A percentile compares a stretch with the other conserved stretches of the same genome.
Conservation (phyloP, 2,113 vertebrate species). For the Vidua macroura region DNA sequence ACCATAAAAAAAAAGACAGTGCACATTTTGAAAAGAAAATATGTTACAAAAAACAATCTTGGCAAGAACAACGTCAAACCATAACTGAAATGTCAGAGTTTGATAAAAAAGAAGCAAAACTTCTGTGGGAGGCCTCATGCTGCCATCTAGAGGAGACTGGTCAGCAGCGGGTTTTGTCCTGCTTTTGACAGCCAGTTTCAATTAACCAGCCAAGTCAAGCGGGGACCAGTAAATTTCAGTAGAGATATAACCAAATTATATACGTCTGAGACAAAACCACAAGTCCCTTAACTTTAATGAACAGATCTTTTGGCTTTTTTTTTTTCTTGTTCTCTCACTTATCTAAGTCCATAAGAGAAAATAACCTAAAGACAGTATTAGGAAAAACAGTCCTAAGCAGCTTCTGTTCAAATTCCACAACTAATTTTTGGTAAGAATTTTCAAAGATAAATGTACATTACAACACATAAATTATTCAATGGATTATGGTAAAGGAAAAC, state of each 20-base stretch:
- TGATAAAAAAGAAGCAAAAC: not conserved
- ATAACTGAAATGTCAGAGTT: not conserved
- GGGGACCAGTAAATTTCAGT: not conserved
- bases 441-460: not conserved
- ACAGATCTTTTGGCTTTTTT: not conserved
- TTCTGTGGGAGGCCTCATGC: slow-evolving; percentile 30
- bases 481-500: not conserved
- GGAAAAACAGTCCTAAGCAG: not conserved
- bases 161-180: too few species aligned
- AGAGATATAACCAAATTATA: not conserved
- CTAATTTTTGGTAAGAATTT: not conserved
- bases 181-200: not conserved
- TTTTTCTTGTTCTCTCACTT: not conserved
- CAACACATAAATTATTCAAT: not conserved
- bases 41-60: not conserved
- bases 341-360: not conserved
- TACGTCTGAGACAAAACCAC: not conserved
- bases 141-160: slow-evolving; percentile 72
- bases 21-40: not conserved
- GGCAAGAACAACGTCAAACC: not conserved
- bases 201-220: not conserved
- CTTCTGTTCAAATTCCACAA: not conserved
- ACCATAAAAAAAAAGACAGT: not conserved
- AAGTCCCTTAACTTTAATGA: not conserved
- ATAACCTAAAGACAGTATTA: not conserved